Evolutionary conservation across 2,113 vertebrate genomes (phyloP).

Genomic region (Upupa epops): DNA sequence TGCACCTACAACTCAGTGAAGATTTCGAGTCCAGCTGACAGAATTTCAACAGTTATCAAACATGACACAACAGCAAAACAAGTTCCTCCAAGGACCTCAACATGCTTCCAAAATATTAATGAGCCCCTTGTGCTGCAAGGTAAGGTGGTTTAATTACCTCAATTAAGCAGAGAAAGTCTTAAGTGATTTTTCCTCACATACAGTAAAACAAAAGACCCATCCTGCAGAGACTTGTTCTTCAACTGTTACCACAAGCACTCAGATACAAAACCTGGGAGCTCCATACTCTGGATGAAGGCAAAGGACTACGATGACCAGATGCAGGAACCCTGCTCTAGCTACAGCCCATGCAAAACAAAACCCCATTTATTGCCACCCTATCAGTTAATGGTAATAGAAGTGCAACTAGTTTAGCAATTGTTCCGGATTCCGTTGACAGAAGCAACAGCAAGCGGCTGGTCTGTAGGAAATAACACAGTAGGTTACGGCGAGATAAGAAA

Average conservation of each 20-base stretch:
- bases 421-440: background rate
- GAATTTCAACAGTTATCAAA: background rate
- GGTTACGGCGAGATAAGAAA: fast-evolving
- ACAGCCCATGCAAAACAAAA: background rate
- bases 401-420: background rate
- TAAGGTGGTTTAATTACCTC: slow-evolving; percentile 46
- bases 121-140: slow-evolving; percentile 35
- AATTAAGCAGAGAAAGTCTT: slow-evolving; percentile 50
- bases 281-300: background rate
- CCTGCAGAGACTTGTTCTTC: slow-evolving; percentile 41
- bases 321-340: background rate
- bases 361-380: background rate
- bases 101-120: slow-evolving; percentile 42
- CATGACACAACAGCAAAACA: background rate
- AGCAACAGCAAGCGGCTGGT: fast-evolving
- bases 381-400: background rate
- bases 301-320: background rate
- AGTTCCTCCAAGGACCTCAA: slow-evolving; percentile 19
- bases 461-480: background rate
- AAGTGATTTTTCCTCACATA: background rate
- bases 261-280: background rate
- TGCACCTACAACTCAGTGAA: background rate
- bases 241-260: background rate
- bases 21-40: background rate
- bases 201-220: slow-evolving; percentile 33